These are phyloP conservation scores for Diuraphis noxia DNA, from an alignment of 1,140 invertebrate genomes.

Conservation along the genomic window DNA sequence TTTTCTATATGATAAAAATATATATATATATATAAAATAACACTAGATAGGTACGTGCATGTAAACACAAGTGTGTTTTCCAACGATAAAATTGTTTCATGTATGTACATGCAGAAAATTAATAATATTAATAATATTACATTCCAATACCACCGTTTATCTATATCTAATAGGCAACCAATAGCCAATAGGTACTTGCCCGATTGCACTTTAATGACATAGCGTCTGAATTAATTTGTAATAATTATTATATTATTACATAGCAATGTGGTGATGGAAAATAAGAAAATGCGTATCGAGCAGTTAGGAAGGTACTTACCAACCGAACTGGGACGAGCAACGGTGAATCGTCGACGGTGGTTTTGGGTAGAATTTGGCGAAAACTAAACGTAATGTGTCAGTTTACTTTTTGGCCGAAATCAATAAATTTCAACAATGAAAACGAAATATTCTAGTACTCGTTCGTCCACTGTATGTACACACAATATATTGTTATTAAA, in stretches of 20 bases:
- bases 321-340: conserved; percentile 2
- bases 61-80: conserved; percentile 7
- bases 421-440: not conserved
- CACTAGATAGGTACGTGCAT: not conserved
- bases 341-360: not conserved
- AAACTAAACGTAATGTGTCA: not conserved
- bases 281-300: not conserved
- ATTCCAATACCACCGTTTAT: conserved; percentile 15
- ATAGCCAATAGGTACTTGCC: not conserved
- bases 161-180: not conserved
- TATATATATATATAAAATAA: not conserved
- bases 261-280: not conserved
- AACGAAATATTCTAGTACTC: not conserved
- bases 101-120: not conserved
- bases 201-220: not conserved
- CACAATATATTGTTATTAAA: conserved; percentile 9
- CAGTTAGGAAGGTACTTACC: not conserved
- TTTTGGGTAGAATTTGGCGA: not conserved
- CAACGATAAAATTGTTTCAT: too few relatives aligned
- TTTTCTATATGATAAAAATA: not conserved
- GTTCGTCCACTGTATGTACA: not conserved
- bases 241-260: not conserved
- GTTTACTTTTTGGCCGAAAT: not conserved
- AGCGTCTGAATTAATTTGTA: not conserved
- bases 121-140: not conserved